Evolutionary conservation across 30 jellyfish, hydroid and myxozoan species (phyloP), one percentile per base, ranked within the genome.

Genomic region (Cassiopea xamachana): DNA sequence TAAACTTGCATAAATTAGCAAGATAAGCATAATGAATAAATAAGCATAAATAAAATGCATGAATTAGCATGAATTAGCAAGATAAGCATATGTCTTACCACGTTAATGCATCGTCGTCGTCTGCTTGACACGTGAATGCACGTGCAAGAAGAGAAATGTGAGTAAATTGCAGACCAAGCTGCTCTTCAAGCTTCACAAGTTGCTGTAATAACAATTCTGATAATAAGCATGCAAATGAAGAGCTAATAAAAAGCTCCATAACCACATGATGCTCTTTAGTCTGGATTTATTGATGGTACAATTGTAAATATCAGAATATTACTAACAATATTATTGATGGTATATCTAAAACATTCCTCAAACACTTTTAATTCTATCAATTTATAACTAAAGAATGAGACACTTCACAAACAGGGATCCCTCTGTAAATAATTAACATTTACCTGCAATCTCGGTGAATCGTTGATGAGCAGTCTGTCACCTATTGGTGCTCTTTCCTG

Each of bases 121-220:
- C 71, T 15, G 90, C 91, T 50, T 97, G 79, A 46, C 75, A 98
- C 39, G 93, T 88, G 10, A 95, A 80, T 2, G 99, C 98, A 73
- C 86, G 92, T 45, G 98, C 99, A 10, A 95, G 92, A 69, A 95
- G 82, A 5, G 97, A 70, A 7, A 95, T 91, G 62, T 92, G 93
- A 12, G 76, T 75, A 88, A 95, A 95, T 70, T 88, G 75, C 46
- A 95, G 7, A n/a, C 98, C 99, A 84, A 92, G 88, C 46, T 64
- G 81, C 60, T 91, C 89, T 58, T 95, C 98, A 0, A 95, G 93
- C 49, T 82, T 67, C 19, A 84, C 93, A 60, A 91, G 77, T 70
- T 87, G 82, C 98, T 95, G 62, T 3, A 85, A 79, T 10, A 60
- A 47, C 27, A n/a, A 76, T 14, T 1, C 51, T 81, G 39, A 14